Conservation (phyloP, 2,113 vertebrate genomes). For the Elachura formosa region DNA sequence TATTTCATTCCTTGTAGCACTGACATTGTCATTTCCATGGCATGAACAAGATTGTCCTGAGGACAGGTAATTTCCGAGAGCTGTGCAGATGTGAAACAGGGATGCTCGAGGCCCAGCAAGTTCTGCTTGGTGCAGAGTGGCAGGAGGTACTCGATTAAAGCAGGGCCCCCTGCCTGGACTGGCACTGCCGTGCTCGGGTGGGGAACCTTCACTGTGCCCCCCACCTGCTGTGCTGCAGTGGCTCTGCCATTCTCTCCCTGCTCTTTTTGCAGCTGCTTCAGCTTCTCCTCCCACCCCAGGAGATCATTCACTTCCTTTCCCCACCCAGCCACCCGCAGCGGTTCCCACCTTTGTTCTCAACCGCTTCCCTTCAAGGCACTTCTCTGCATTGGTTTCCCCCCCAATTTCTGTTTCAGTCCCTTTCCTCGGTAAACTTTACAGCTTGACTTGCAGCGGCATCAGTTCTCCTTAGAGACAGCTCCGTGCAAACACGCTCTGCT, state of each 20-base stretch:
- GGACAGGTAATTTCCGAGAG: rapidly evolving
- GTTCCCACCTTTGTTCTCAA: not conserved
- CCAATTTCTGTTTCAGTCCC: not conserved
- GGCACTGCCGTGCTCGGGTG: rapidly evolving
- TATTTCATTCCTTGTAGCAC: not conserved
- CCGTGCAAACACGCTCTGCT: not conserved
- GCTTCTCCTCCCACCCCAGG: not conserved
- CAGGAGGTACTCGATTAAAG: rapidly evolving
- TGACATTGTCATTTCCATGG: not conserved
- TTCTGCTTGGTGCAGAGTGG: not conserved
- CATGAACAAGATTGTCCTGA: not conserved
- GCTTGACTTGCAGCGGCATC: not conserved
- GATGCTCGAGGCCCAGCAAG: not conserved
- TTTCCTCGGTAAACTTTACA: not conserved
- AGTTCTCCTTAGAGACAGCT: not conserved
- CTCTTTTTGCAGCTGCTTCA: not conserved
- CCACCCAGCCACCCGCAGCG: not conserved
- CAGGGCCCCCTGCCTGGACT: not conserved
- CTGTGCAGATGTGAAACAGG: not conserved
- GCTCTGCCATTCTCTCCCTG: not conserved
- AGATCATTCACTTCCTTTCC: not conserved
- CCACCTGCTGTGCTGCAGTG: too few relatives aligned
- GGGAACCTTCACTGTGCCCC: not conserved
- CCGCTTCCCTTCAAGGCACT: not conserved
- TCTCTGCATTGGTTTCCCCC: not conserved